Evolutionary conservation across 2,797 vertebrate genomes (phyloP).

Genomic region (Lutjanus argentimaculatus): DNA sequence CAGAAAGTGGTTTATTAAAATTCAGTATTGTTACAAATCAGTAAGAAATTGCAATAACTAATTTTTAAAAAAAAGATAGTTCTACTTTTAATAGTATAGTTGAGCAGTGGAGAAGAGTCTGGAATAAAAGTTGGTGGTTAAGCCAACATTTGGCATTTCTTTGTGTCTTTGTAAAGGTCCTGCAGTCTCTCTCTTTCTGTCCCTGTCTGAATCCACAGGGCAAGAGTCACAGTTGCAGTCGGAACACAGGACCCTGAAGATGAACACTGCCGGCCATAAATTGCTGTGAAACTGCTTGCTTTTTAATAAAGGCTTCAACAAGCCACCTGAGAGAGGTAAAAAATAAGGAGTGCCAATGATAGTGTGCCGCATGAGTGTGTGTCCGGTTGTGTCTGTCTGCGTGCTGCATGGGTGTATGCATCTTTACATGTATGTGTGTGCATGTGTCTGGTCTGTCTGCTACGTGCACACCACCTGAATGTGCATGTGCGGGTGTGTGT

Average conservation of each 20-base stretch:
- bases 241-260: conserved; percentile 51
- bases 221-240: conserved; percentile 56
- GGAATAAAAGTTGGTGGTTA: conserved; percentile 41
- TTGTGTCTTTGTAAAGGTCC: conserved; percentile 61
- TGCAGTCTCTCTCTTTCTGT: conserved; percentile 21
- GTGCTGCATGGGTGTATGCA: conserved; percentile 5
- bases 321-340: conserved; percentile 73
- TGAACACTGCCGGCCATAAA: conserved; percentile 65
- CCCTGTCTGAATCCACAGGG: conserved; percentile 55
- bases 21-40: neutral
- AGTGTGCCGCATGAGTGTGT: conserved; percentile 11
- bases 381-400: conserved; percentile 10
- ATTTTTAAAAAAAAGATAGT: neutral
- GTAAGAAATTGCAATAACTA: neutral
- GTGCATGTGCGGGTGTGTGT: conserved; percentile 5
- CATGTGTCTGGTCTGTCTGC: neutral
- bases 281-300: conserved; percentile 76
- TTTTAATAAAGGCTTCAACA: conserved; percentile 82
- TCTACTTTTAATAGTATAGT: conserved; percentile 28
- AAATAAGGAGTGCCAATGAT: conserved; percentile 54
- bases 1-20: conserved; percentile 23
- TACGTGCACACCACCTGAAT: conserved; percentile 14
- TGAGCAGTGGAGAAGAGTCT: conserved; percentile 8
- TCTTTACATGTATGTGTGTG: conserved; percentile 6
- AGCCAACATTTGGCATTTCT: conserved; percentile 43